These are phyloP conservation scores for Lordiphosa fenestrarum DNA, from an alignment of 2,888 invertebrate genomes.

Conservation along the genomic window DNA sequence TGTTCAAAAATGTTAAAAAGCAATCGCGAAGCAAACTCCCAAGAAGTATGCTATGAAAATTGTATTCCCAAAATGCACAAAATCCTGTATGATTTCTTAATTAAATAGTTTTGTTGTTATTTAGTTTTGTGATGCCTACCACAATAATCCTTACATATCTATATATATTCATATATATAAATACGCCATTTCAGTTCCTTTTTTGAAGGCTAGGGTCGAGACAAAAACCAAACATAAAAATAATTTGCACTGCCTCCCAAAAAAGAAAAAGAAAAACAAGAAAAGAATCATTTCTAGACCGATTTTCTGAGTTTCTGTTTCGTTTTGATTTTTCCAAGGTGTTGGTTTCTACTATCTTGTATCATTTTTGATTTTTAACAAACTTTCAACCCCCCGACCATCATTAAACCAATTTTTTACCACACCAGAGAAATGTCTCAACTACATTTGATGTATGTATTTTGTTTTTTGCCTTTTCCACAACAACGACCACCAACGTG, in stretches of 20 bases:
- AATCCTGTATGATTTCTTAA: conserved; percentile 42
- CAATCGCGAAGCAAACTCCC: conserved; percentile 59
- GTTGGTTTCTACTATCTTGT: conserved; percentile 26
- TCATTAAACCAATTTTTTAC: conserved; percentile 27
- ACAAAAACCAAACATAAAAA: conserved; percentile 42
- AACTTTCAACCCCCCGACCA: conserved; percentile 1
- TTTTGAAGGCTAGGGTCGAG: conserved; percentile 70
- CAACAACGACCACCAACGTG: conserved; percentile 24
- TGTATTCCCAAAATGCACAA: conserved; percentile 71
- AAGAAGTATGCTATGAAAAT: conserved; percentile 65
- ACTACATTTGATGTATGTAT: conserved; percentile 29
- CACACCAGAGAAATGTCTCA: conserved; percentile 18
- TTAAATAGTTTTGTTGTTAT: conserved; percentile 43
- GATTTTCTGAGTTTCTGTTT: conserved; percentile 25
- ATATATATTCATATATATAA: conserved; percentile 24
- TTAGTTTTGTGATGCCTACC: conserved; percentile 29
- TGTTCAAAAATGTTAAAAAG: conserved; percentile 77
- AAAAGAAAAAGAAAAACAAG: conserved; percentile 16
- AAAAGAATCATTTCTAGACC: conserved; percentile 16
- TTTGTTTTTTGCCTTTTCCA: conserved; percentile 66
- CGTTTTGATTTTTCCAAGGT: conserved; percentile 28
- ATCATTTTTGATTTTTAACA: conserved; percentile 25
- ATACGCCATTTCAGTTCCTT: conserved; percentile 28
- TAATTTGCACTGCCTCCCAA: conserved; percentile 60
- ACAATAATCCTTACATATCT: conserved; percentile 25